phyloP scores from a whole-genome alignment of 1,140 invertebrate species.

The Lepidurus couesii region DNA sequence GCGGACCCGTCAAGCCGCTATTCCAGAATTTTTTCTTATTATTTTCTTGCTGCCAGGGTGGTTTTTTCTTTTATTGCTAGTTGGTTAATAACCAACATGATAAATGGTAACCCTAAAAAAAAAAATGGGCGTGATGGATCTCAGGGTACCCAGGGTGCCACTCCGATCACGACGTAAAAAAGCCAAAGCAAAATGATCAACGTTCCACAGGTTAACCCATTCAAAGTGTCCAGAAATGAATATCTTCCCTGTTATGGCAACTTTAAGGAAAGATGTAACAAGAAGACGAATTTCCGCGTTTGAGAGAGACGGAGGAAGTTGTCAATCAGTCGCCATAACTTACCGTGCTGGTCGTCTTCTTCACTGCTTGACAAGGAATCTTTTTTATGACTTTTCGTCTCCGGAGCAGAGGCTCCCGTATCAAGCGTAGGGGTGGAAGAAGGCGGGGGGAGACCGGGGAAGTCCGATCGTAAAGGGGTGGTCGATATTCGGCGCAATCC shows the following conservation, averaged over 20 bases:
- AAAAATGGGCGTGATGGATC: no score
- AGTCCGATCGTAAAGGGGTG: conserved; percentile 23
- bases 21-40: background rate
- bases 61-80: no score
- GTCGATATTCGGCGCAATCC: conserved; percentile 32
- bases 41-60: no score
- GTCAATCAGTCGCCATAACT: background rate
- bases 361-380: background rate
- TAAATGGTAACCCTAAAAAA: no score
- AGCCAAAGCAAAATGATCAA: no score
- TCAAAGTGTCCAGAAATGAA: no score
- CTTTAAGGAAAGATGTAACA: no score
- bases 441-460: background rate
- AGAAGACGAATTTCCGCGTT: background rate
- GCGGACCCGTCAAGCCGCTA: background rate
- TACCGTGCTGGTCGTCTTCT: background rate
- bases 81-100: no score
- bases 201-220: no score
- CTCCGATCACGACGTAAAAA: no score
- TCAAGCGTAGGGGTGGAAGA: background rate
- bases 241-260: no score
- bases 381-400: conserved; percentile 20
- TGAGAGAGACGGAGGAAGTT: background rate
- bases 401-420: background rate
- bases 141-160: no score